phyloP scores from a whole-genome alignment of 2,888 invertebrate species.

The Dryococelus australis region DNA sequence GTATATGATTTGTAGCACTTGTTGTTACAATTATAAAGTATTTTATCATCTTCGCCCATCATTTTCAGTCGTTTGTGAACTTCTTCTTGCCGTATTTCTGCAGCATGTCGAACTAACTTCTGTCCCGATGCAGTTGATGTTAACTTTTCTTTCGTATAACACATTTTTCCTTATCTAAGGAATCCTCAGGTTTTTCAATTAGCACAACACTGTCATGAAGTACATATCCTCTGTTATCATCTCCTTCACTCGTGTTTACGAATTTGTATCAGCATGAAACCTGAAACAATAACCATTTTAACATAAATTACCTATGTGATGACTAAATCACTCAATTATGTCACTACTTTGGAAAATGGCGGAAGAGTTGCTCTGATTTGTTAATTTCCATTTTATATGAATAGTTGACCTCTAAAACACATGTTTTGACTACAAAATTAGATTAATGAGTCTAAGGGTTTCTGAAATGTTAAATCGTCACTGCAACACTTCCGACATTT shows the following conservation, averaged over 20 bases:
- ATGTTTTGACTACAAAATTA: neutral
- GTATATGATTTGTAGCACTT: neutral
- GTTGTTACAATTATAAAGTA: constrained; percentile 7
- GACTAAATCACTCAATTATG: neutral
- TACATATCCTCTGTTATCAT: neutral
- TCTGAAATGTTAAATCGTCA: neutral
- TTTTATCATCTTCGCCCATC: constrained; percentile 3
- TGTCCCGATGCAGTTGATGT: no score
- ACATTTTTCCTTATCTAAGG: neutral
- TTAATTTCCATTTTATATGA: neutral
- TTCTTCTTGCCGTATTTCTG: no score
- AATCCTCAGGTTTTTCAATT: neutral
- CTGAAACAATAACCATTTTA: constrained; percentile 4
- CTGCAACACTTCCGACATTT: no score
- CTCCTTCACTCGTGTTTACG: constrained; percentile 17
- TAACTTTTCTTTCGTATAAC: neutral
- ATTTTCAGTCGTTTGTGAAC: neutral
- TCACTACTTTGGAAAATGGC: neutral
- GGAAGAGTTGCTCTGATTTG: neutral
- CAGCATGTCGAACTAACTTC: no score
- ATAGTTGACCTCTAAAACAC: neutral
- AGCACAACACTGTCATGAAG: neutral
- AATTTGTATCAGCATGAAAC: neutral
- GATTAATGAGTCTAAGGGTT: neutral
- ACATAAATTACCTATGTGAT: neutral